A percentile compares a stretch with the other conserved stretches of the same genome.
These are phyloP conservation scores for Mantis religiosa DNA, from an alignment of 2,888 invertebrate genomes.

Conservation along the genomic window DNA sequence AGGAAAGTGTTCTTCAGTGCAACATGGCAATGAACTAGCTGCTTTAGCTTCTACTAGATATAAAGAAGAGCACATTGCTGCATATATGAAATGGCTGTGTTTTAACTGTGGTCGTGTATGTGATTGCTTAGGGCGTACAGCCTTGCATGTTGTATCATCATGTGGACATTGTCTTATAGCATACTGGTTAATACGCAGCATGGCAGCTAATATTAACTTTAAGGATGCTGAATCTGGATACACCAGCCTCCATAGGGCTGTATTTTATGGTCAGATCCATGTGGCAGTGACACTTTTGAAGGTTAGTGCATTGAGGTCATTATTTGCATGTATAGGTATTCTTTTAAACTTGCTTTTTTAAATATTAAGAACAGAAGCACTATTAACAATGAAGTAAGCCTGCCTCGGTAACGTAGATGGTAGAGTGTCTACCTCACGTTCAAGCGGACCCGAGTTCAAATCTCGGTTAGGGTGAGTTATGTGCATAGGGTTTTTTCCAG, in stretches of 20 bases:
- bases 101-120: slow-evolving; percentile 56
- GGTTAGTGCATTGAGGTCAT: slow-evolving; percentile 37
- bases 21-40: slow-evolving; percentile 57
- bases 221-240: slow-evolving; percentile 71
- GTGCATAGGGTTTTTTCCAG: too few species aligned
- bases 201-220: slow-evolving; percentile 57
- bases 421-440: too few species aligned
- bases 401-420: too few species aligned
- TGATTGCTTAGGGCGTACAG: slow-evolving; percentile 64
- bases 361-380: too few species aligned
- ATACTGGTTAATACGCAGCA: slow-evolving; percentile 67
- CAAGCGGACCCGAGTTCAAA: too few species aligned
- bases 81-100: slow-evolving; percentile 56
- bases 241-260: slow-evolving; percentile 74
- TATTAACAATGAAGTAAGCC: too few species aligned
- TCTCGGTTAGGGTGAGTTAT: too few species aligned
- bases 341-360: too few species aligned
- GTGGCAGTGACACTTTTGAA: slow-evolving; percentile 67
- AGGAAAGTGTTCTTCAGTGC: slow-evolving; percentile 51
- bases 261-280: slow-evolving; percentile 78
- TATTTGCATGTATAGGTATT: not conserved
- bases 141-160: slow-evolving; percentile 74
- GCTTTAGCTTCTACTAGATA: slow-evolving; percentile 62
- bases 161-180: slow-evolving; percentile 64
- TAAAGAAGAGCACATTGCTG: slow-evolving; percentile 55